A percentile compares a stretch with the other conserved stretches of the same genome.
Evolutionary conservation across 2,113 vertebrate genomes (phyloP).

Genomic region (Sus scrofa): DNA sequence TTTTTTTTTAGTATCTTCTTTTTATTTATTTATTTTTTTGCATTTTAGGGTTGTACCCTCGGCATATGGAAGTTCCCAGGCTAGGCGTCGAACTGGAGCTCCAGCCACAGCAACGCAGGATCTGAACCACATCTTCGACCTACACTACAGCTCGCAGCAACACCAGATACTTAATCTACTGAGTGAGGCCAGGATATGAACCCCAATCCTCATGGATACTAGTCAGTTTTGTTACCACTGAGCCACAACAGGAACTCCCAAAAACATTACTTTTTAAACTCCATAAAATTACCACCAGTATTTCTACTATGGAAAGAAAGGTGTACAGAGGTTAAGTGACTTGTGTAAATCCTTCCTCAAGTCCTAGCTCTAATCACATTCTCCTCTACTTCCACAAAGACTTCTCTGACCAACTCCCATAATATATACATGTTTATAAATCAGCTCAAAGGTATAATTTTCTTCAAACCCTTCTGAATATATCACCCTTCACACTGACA

Average conservation of each 20-base stretch:
- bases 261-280: background rate
- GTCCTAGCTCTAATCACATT: background rate
- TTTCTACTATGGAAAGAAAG: background rate
- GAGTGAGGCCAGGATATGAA: too few species aligned
- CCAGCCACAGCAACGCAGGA: too few species aligned
- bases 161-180: too few species aligned
- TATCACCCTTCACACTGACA: background rate
- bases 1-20: background rate
- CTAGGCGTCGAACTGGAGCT: too few species aligned
- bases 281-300: conserved; percentile 24
- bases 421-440: background rate
- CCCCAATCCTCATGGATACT: too few species aligned
- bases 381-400: background rate
- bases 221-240: too few species aligned
- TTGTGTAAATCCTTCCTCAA: conserved; percentile 11
- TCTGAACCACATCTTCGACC: too few species aligned
- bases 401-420: background rate
- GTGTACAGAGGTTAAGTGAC: background rate
- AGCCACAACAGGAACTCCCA: too few species aligned
- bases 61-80: too few species aligned
- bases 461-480: background rate
- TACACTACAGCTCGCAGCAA: too few species aligned
- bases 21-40: too few species aligned
- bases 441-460: background rate
- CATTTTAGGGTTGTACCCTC: too few species aligned